Base-by-base conservation (phyloP, 2,888 invertebrate genomes). In the Ichneumoninae sp. region DNA sequence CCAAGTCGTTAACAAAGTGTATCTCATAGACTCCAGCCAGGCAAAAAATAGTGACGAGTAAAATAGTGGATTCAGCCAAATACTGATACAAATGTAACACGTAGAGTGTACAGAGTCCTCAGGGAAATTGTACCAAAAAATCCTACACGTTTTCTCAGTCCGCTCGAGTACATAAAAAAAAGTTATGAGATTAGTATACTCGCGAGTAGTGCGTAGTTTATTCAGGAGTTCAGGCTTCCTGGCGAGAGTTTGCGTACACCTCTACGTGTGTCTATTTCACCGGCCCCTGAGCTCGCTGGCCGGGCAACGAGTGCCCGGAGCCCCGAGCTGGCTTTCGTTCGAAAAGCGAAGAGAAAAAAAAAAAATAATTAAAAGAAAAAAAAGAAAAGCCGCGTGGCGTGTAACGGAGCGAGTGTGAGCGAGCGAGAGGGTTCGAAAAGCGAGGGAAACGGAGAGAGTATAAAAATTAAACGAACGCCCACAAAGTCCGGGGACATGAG, bases 381-480 rank as follows among this genome's bases (percentile, higher is more conserved):
- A 78, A 82, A 33, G 66, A 77, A 74, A 33, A 54, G 50, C 13
- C 52, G 70, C 30, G 44, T 68, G 52, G 52, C 76, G 54, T 68
- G 54, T 47, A 60, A 69, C 68, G 50, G 30, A 7, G 62, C 16
- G 47, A 72, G 76, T 72, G 77, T n/a, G 71, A 66, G 66, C 1
- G 40, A 47, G 70, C 54, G 80, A 47, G 66, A 26, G 68, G 66
- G 65, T n/a, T 19, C 8, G 10, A 22, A 22, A 22, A 54, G 19
- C 8, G 54, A 22, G 57, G 36, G 71, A 66, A 76, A 22, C 44
- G 62, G 44, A 60, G 57, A 77, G 16, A 77, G 74, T 44, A 68
- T 8, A 66, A 70, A 82, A 82, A 82, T 79, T 79, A 82, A 84
- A 82, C 79, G 82, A 84, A 84, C 78, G 78, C 66, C 52, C 74